phyloP scores from a whole-genome alignment of 2,797 vertebrate genomes.

The Enteromius treurensis region DNA sequence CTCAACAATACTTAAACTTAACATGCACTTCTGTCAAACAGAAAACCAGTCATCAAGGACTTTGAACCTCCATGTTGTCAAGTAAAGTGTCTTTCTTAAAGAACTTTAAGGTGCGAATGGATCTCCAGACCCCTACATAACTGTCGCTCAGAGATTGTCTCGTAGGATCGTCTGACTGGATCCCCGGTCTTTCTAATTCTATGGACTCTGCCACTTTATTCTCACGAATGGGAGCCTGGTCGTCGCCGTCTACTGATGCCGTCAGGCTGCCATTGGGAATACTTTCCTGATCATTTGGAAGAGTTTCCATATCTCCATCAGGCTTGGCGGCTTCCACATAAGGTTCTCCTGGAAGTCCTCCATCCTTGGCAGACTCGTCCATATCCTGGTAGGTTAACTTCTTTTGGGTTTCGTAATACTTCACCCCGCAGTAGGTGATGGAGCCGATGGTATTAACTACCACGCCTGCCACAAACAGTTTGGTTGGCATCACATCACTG shows the following conservation, averaged over 20 bases:
- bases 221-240: slow-evolving; percentile 61
- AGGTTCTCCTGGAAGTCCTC: slow-evolving; percentile 65
- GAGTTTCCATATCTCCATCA: slow-evolving; percentile 65
- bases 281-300: slow-evolving; percentile 62
- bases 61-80: slow-evolving; percentile 92
- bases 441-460: slow-evolving; percentile 96
- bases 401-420: slow-evolving; percentile 88
- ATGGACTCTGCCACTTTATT: slow-evolving; percentile 64
- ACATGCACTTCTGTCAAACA: slow-evolving; percentile 60
- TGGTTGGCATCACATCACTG: slow-evolving; percentile 89
- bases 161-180: slow-evolving; percentile 63
- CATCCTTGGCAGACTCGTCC: slow-evolving; percentile 80
- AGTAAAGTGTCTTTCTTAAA: slow-evolving; percentile 90
- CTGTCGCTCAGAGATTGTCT: slow-evolving; percentile 78
- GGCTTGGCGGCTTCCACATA: slow-evolving; percentile 67
- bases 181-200: slow-evolving; percentile 67
- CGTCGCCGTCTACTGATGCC: slow-evolving; percentile 56
- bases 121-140: slow-evolving; percentile 89
- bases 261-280: slow-evolving; percentile 61
- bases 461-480: slow-evolving; percentile 91
- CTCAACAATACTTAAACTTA: slow-evolving; percentile 50
- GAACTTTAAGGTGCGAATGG: slow-evolving; percentile 87
- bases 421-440: slow-evolving; percentile 91
- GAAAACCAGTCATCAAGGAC: slow-evolving; percentile 76
- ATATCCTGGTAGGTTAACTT: slow-evolving; percentile 91